Base-by-base conservation (phyloP, 2,888 invertebrate species). In the Thyatira batis region DNA sequence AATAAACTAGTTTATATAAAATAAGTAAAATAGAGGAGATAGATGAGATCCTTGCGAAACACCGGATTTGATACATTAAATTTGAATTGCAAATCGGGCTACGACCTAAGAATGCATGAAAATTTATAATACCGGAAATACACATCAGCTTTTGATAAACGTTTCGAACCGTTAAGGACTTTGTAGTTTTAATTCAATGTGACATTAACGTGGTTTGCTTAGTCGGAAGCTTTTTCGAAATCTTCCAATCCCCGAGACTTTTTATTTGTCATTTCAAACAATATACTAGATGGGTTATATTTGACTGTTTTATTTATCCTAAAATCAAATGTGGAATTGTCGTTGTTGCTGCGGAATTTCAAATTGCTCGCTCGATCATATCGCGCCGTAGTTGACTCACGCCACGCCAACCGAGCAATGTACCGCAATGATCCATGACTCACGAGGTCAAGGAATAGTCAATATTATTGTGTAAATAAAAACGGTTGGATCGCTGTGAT, bases 381-480 rank as follows among this genome's bases (percentile, higher is more conserved):
- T 17, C 39, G 39, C 39, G 17, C 39, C 8, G 39, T 3, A 17
- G 27, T 48, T 48, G 48, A 48, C 48, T 68, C 61, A 65, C 55
- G 72, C 71, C 63, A 73, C 66, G 65, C 52, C 45, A 49, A 27
- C 53, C 56, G 55, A 64, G 50, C 52, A 56, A 56, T 57, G 43
- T 53, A 54, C 52, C 52, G 58, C 63, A 58, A 61, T 58, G 59
- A 60, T 58, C 69, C 60, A 59, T 78, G 78, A 76, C 67, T 76
- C 70, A 52, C 65, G 68, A 73, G 76, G 73, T 76, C 75, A 75
- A 77, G 73, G 68, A 68, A 65, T 67, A 62, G 67, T 64, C 69
- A 75, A 72, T 67, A 65, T 66, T 69, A 56, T 62, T 67, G 54
- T 51, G 63, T 62, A 71, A 72, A 78, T 67, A 68, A 57, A 57